Percentiles rank a stretch among this genome's conserved stretches.
These are phyloP conservation scores for Timema cristinae DNA, from an alignment of 2,888 invertebrate species.

Conservation along the genomic window DNA sequence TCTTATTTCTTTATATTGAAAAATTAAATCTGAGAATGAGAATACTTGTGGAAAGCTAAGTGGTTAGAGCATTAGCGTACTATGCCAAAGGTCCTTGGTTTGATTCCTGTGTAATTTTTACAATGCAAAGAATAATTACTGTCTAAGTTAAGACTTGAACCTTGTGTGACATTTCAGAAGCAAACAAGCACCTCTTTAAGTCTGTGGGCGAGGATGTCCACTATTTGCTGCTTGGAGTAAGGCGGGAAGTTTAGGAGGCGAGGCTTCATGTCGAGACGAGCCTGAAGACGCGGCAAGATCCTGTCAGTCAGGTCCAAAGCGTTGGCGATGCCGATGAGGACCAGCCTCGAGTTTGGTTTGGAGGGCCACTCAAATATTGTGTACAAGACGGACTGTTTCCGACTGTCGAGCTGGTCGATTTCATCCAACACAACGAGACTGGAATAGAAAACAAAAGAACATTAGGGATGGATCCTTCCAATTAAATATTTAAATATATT, in stretches of 20 bases:
- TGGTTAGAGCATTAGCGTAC: too few relatives aligned
- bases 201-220: slow-evolving; percentile 76
- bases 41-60: too few relatives aligned
- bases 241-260: slow-evolving; percentile 84
- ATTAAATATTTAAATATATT: too few relatives aligned
- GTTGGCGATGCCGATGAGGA: slow-evolving; percentile 91
- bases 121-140: too few relatives aligned
- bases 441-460: slow-evolving; percentile 27
- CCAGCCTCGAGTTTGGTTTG: slow-evolving; percentile 59
- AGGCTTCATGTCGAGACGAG: slow-evolving; percentile 68
- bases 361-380: slow-evolving; percentile 93
- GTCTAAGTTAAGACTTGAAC: too few relatives aligned
- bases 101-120: too few relatives aligned
- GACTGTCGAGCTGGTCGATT: slow-evolving; percentile 87
- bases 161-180: not conserved
- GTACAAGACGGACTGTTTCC: slow-evolving; percentile 81
- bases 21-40: too few relatives aligned
- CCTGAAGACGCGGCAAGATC: slow-evolving; percentile 79
- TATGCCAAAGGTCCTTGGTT: too few relatives aligned
- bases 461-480: too few relatives aligned
- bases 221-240: slow-evolving; percentile 86
- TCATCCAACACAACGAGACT: slow-evolving; percentile 87
- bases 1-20: too few relatives aligned
- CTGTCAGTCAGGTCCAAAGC: slow-evolving; percentile 92
- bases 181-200: slow-evolving; percentile 52